These are phyloP conservation scores for Heliconius cydno DNA, from an alignment of 2,888 invertebrate genomes.

Conservation along the genomic window DNA sequence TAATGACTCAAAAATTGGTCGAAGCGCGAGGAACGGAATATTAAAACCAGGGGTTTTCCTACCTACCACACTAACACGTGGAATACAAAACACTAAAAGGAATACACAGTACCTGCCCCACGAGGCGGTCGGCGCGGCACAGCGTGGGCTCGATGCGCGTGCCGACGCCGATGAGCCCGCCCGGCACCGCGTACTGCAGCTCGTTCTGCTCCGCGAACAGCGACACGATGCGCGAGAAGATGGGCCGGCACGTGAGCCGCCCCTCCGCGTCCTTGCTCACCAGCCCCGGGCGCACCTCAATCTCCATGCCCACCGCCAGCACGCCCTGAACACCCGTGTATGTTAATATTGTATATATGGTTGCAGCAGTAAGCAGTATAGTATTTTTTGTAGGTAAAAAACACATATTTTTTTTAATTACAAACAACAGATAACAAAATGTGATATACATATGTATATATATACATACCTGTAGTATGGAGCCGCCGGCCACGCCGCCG, in stretches of 20 bases:
- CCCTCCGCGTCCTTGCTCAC: slow-evolving; percentile 98
- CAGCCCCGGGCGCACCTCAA: slow-evolving; percentile 96
- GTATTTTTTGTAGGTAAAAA: no score
- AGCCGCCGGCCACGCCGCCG: slow-evolving; percentile 99
- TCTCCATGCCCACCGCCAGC: slow-evolving; percentile 98
- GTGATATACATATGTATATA: no score
- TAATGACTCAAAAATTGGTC: no score
- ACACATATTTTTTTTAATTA: no score
- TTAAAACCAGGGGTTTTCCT: no score
- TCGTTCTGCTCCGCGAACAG: slow-evolving; percentile 99
- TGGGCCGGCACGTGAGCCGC: slow-evolving; percentile 97
- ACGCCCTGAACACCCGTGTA: slow-evolving; percentile 85
- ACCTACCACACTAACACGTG: no score
- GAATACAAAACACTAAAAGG: no score
- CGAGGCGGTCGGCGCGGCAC: slow-evolving; percentile 98
- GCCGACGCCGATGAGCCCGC: slow-evolving; percentile 99
- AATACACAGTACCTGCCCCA: slow-evolving; percentile 88
- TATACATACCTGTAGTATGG: slow-evolving; percentile 87
- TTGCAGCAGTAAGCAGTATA: no score
- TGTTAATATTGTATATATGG: no score
- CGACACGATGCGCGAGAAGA: slow-evolving; percentile 98
- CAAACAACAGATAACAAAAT: no score
- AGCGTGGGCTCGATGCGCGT: slow-evolving; percentile 99
- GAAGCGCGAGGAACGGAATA: no score
- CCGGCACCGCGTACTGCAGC: slow-evolving; percentile 99